Evolutionary conservation across 2,797 vertebrate species (phyloP).

Genomic region (Pipistrellus kuhlii): DNA sequence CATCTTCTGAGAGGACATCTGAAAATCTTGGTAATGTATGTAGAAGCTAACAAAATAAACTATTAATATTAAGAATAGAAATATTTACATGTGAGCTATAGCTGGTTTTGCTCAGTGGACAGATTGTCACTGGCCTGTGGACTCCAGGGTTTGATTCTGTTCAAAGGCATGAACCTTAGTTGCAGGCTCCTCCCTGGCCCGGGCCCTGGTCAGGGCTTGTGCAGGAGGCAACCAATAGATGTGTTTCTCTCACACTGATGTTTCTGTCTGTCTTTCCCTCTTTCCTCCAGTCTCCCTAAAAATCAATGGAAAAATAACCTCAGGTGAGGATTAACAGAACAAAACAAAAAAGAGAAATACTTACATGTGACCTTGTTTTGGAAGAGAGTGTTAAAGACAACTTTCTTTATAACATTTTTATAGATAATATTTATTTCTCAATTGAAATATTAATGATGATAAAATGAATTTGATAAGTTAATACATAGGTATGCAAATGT

Average conservation of each 20-base stretch:
- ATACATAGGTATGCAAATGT: neutral
- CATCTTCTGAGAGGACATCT: neutral
- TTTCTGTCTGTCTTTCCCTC: no score
- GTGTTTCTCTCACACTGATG: no score
- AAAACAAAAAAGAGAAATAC: neutral
- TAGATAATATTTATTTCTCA: constrained; percentile 48
- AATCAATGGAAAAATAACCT: no score
- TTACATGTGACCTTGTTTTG: neutral
- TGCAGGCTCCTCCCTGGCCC: no score
- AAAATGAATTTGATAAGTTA: constrained; percentile 29
- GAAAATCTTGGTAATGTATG: neutral
- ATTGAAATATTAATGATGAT: neutral
- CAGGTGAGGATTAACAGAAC: neutral
- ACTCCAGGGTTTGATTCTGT: no score
- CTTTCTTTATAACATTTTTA: constrained; percentile 19
- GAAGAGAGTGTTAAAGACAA: neutral
- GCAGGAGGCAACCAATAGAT: no score
- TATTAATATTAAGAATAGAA: neutral
- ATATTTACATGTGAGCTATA: neutral
- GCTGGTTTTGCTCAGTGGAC: no score
- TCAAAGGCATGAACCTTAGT: no score
- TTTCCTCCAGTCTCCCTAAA: no score
- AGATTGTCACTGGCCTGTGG: no score
- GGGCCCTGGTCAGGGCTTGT: no score
- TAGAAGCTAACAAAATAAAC: constrained; percentile 31